Evolutionary conservation across 2,113 vertebrate genomes (phyloP).

Genomic region (Heterotis niloticus): DNA sequence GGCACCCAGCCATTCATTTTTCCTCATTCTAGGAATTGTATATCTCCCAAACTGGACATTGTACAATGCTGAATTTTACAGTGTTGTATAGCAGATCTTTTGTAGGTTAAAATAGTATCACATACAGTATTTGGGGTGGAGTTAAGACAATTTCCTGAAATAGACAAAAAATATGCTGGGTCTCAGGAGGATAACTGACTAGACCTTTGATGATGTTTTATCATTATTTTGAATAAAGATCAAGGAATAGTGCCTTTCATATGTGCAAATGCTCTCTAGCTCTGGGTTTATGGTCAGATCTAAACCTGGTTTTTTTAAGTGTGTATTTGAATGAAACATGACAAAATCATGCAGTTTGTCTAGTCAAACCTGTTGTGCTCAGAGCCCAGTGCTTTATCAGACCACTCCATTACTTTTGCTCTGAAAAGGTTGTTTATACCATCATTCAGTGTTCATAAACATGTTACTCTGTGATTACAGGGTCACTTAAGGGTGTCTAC

Average conservation of each 20-base stretch:
- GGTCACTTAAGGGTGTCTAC: neutral
- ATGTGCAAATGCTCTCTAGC: neutral
- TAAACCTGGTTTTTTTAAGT: neutral
- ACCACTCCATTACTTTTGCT: neutral
- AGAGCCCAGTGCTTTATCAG: neutral
- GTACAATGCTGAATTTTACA: too few species aligned
- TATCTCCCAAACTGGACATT: too few species aligned
- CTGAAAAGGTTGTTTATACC: neutral
- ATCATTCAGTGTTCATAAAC: too few species aligned
- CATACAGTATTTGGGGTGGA: too few species aligned
- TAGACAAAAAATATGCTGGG: too few species aligned
- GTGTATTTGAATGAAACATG: neutral
- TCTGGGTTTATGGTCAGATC: neutral
- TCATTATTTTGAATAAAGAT: neutral
- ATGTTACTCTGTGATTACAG: neutral
- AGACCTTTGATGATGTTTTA: neutral
- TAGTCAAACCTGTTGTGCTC: neutral
- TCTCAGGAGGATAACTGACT: neutral
- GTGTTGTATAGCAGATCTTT: too few species aligned
- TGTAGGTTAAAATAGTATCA: too few species aligned
- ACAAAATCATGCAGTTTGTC: neutral
- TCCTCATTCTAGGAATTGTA: too few species aligned
- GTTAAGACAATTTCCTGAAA: too few species aligned
- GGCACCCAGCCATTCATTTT: too few species aligned
- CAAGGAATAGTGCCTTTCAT: slow-evolving; percentile 19